Percentiles rank a stretch among this genome's conserved stretches.
phyloP scores from a whole-genome alignment of 1,140 invertebrate genomes.

The Brachionus plicatilis region DNA sequence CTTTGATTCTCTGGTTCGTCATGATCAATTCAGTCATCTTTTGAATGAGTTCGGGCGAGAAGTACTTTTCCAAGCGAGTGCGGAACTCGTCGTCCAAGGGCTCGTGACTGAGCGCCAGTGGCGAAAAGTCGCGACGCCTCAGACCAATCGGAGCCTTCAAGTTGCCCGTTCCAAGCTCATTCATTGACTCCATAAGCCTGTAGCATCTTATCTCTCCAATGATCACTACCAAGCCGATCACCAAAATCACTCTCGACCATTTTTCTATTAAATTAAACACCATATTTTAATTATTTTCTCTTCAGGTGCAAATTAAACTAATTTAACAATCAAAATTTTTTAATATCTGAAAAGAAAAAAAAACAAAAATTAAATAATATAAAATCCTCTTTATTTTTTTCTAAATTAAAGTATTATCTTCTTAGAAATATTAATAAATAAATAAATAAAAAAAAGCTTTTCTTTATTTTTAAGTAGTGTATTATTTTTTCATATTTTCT shows the following conservation, averaged over 20 bases:
- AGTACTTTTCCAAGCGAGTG: neutral
- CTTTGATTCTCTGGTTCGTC: neutral
- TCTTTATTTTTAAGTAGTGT: neutral
- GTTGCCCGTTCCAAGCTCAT: neutral
- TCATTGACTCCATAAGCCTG: neutral
- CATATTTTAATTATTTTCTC: neutral
- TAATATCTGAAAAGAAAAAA: neutral
- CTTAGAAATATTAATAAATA: neutral
- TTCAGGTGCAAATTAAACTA: neutral
- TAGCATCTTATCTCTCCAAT: neutral
- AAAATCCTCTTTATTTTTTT: neutral
- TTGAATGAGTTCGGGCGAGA: neutral
- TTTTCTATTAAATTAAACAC: neutral
- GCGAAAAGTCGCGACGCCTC: neutral
- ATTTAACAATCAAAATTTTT: neutral
- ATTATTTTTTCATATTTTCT: neutral
- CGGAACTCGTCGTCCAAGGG: neutral
- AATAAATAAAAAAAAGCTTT: neutral
- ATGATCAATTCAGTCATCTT: neutral
- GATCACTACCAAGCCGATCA: neutral
- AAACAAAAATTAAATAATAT: neutral
- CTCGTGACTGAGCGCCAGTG: neutral
- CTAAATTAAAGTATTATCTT: neutral
- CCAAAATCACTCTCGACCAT: neutral
- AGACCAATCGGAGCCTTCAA: neutral